Base-by-base conservation (phyloP, 1,140 invertebrate genomes). In the Diploscapter pachys region DNA sequence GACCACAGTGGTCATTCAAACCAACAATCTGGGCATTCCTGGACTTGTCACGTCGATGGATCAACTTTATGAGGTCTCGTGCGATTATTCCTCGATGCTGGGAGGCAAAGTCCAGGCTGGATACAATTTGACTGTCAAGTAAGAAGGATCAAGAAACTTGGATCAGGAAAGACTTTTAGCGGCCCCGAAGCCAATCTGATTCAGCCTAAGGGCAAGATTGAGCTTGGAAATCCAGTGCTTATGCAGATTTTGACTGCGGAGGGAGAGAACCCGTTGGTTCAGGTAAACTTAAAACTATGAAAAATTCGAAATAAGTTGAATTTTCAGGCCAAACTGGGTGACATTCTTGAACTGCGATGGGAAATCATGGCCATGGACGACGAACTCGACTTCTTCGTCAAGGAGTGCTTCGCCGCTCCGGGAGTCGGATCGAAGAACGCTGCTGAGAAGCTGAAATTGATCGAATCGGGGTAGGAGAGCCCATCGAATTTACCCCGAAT, bases 281-380 rank as follows among this genome's bases (percentile, higher is more conserved):
- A 31, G 31, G 31, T 31, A 31, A 31, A 31, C 31, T 31, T 31
- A 31, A 31, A 31, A 31, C 31, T 31, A 31, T 0, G 0, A 31
- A 31, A 31, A 31, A 31, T 31, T 31, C 31, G 31, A 31, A 31
- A 31, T 31, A 31, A 31, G 31, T 31, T 31, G 31, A 31, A 31
- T 31, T 31, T 31, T 31, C 31, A 79, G 78, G 83, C 83, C 52
- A 85, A 85, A 75, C 77, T 85, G 50, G 83, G 83, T 59, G 83
- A 85, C 57, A 85, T 86, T 72, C 77, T 85, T 6, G 84, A 86
- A 69, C 75, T 85, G 31, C 78, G 80, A 49, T 85, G 84, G 84
- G 83, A 85, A 66, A 84, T 85, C 31, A 86, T 85, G 84, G 83
- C 83, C 4, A 84, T 85, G 84, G 83, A 85, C 56, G 84, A 85